phyloP scores from a whole-genome alignment of 2,797 vertebrate genomes.

The Chaunax sp. region DNA sequence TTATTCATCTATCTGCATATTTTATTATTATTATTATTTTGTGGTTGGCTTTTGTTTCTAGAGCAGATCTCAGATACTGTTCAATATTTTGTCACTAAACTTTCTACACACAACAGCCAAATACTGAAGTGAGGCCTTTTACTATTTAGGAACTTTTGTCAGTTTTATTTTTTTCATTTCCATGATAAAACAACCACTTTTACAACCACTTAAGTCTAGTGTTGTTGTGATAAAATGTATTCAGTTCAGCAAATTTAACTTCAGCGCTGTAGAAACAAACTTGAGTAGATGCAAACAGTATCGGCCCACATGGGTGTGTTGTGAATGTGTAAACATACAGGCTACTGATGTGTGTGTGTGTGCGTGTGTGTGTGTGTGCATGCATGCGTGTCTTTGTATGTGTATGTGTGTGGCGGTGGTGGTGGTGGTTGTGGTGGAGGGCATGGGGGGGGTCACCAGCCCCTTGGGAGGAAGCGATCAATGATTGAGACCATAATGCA shows the following conservation, averaged over 20 bases:
- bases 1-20: neutral
- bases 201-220: neutral
- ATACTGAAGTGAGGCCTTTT: too few relatives aligned
- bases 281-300: slow-evolving; percentile 52
- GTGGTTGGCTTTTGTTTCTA: too few relatives aligned
- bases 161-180: too few relatives aligned
- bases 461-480: slow-evolving; percentile 84
- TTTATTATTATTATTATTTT: too few relatives aligned
- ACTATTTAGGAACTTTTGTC: too few relatives aligned
- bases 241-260: slow-evolving; percentile 38
- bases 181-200: neutral
- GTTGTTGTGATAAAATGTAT: slow-evolving; percentile 3
- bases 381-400: too few relatives aligned
- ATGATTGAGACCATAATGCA: slow-evolving; percentile 87
- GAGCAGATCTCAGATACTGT: too few relatives aligned
- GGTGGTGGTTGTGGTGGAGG: slow-evolving; percentile 2
- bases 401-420: slow-evolving; percentile 35
- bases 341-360: slow-evolving; percentile 25
- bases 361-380: slow-evolving; percentile 24
- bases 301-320: slow-evolving; percentile 28
- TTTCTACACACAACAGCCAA: too few relatives aligned
- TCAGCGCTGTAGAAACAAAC: slow-evolving; percentile 29
- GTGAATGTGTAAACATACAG: slow-evolving; percentile 66
- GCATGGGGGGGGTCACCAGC: slow-evolving; percentile 60
- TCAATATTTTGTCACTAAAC: too few relatives aligned